Base-by-base conservation (phyloP, 2,888 invertebrate species). In the Dione juno region DNA sequence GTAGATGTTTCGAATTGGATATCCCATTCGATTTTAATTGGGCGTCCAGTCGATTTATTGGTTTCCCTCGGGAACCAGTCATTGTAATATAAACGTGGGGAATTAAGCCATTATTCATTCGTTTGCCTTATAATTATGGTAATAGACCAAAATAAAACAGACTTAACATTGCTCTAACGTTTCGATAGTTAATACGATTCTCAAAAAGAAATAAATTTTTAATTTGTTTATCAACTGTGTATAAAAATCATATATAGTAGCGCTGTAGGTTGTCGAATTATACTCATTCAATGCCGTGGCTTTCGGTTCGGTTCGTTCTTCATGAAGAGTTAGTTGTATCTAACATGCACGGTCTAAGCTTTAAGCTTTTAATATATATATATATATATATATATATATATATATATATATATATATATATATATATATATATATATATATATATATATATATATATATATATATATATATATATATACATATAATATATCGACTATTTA, bases 1-100 rank as follows among this genome's bases (percentile, higher is more conserved):
- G 59, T 59, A 43, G 43, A 59, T 59, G 43, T 59, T 43, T 61
- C 59, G 28, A 70, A 67, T 69, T 64, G 65, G 64, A 59, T 70
- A 67, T 77, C 79, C 86, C 79, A 87, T 87, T 87, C 86, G 86
- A 86, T 84, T 86, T 84, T 88, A 89, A 88, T 87, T 85, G 85
- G 83, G 81, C 80, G 78, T 83, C 83, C 78, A 82, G 80, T 81
- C 80, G 80, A 86, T 88, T 88, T 88, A 89, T 89, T 88, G 84
- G 86, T 87, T 87, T 82, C 82, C 80, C 80, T 78, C 78, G 80
- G 81, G 81, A 82, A 82, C 67, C 70, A 66, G 54, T 35, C 45
- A 70, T 66, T 66, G 70, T 72, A 72, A 68, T 70, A 72, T 67
- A 66, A 68, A 68, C 66, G 43, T 68, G 67, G 68, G 59, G 65